phyloP scores from a whole-genome alignment of 64 coral and sea anemone species.

The Pachyseris speciosa region DNA sequence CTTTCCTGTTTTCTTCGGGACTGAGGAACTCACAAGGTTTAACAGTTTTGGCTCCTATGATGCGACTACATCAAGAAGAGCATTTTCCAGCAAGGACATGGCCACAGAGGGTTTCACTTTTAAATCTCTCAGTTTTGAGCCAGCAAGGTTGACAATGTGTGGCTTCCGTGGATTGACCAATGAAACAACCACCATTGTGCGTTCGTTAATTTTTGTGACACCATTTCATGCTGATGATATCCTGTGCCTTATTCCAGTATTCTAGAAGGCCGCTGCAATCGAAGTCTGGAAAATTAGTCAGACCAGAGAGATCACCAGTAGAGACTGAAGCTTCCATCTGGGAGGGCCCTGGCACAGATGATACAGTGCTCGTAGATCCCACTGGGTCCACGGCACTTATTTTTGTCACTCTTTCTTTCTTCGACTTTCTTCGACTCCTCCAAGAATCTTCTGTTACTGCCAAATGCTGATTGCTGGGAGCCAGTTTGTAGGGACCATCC shows the following conservation, averaged over 20 bases:
- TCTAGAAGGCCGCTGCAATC: background rate
- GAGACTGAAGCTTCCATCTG: background rate
- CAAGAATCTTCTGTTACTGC: conserved; percentile 23
- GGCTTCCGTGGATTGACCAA: background rate
- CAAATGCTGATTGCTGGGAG: conserved; percentile 27
- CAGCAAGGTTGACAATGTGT: background rate
- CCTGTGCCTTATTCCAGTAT: background rate
- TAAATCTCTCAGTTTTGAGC: conserved; percentile 16
- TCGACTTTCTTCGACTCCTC: background rate
- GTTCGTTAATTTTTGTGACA: conserved; percentile 3
- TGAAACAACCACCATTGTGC: conserved; percentile 1
- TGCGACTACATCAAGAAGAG: conserved; percentile 16
- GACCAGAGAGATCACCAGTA: background rate
- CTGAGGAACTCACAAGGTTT: conserved; percentile 9
- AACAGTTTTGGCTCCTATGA: conserved; percentile 5
- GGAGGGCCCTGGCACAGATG: conserved; percentile 10
- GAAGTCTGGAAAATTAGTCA: background rate
- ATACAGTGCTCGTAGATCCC: background rate
- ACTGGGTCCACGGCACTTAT: background rate
- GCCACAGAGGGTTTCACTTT: conserved; percentile 20
- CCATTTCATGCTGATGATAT: conserved; percentile 2
- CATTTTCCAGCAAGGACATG: conserved; percentile 11
- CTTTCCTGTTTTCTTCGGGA: conserved; percentile 47
- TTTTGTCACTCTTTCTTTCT: background rate
- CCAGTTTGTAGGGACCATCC: conserved; percentile 31